Percentiles rank a stretch among this genome's conserved stretches.
Evolutionary conservation across 64 coral and sea anemone species (phyloP).

Genomic region (Orbicella faveolata): DNA sequence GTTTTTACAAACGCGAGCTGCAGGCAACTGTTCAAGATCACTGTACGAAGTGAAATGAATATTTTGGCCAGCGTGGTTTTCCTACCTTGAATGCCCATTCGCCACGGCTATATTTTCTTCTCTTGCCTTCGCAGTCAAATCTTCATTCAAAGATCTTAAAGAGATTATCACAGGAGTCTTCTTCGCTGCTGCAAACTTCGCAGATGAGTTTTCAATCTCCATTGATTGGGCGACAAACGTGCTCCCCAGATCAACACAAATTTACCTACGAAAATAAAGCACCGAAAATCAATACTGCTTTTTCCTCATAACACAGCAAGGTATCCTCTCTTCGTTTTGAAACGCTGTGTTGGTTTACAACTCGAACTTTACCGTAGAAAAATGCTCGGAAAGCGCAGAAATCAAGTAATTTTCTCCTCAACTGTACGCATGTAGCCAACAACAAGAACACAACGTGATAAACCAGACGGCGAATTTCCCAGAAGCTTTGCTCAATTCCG

Average conservation of each 20-base stretch:
- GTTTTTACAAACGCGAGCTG: too few relatives aligned
- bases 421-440: background rate
- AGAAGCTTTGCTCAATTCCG: background rate
- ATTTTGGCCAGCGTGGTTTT: background rate
- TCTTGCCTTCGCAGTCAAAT: background rate
- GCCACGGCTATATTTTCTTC: background rate
- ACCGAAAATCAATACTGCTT: background rate
- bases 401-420: background rate
- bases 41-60: background rate
- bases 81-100: background rate
- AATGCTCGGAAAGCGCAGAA: background rate
- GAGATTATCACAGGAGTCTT: background rate
- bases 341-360: background rate
- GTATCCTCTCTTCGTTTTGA: background rate
- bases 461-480: background rate
- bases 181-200: background rate
- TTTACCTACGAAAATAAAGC: conserved; percentile 2
- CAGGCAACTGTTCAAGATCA: too few relatives aligned
- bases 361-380: background rate
- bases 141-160: background rate
- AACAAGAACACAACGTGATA: background rate
- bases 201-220: background rate
- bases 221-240: background rate
- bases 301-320: background rate
- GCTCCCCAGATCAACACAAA: background rate